Evolutionary conservation across 2,797 vertebrate genomes (phyloP), one percentile per base, ranked within the genome.

Genomic region (Oreortyx pictus): DNA sequence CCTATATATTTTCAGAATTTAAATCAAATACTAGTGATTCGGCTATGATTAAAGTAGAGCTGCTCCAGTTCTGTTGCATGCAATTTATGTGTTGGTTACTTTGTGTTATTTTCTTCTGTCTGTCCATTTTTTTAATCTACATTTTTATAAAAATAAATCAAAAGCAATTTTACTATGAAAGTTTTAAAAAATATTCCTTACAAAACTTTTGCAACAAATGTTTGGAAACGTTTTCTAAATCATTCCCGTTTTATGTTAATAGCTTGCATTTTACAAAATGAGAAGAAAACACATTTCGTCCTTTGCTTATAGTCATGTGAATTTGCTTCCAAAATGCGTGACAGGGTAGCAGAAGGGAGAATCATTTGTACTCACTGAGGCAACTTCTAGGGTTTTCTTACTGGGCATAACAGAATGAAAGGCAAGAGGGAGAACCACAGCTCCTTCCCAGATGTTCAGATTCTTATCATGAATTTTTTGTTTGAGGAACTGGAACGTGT

Each of bases 401-500:
- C 90, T 95, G 27, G 97, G 81, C 56, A 96, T 89, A 29, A 98
- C 94, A 14, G 98, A 98, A 82, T 98, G 97, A 13, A 99, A 93
- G 5, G 97, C 84, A 0, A 98, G 29, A 71, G 98, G 14, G 23
- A 99, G 37, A 31, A 93, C 82, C 15, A 86, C 84, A 82, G 96
- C 57, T 49, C 97, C 97, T 91, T 99, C 98, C 67, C 43, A 66
- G 46, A 33, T 22, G 31, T 94, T 95, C 62, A 98, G 6, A 43
- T 98, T 97, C 61, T 62, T 84, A 3, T 94, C 93, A 20, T 97
- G 96, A 91, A 99, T 97, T 93, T 98, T 97, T 29, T 82, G 93
- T 75, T 98, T 96, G 70, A 98, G 85, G 90, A 99, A 98, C 49
- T 96, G 97, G 41, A 99, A 96, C 0, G 98, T 94, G 77, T 98